Evolutionary conservation across 2,113 vertebrate genomes (phyloP).

Genomic region (Nibea albiflora): DNA sequence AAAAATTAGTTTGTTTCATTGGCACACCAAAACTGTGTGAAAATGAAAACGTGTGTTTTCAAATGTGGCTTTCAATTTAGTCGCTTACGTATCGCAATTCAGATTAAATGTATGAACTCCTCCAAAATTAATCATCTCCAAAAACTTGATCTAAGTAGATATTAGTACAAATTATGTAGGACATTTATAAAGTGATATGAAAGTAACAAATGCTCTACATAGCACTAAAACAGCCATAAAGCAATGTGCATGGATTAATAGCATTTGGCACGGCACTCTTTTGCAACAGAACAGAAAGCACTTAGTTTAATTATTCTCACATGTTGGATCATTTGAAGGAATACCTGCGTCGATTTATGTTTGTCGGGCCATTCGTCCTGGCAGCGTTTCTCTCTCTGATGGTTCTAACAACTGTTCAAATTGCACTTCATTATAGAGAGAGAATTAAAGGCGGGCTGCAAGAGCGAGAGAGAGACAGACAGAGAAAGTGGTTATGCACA

Average conservation of each 20-base stretch:
- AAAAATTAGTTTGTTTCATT: neutral
- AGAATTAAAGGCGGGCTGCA: neutral
- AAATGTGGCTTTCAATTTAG: neutral
- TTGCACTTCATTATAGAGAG: neutral
- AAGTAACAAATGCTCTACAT: conserved; percentile 2
- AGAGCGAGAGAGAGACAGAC: too few species aligned
- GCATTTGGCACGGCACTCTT: conserved; percentile 19
- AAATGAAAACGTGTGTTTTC: too few species aligned
- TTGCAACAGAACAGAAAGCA: conserved; percentile 42
- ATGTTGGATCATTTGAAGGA: conserved; percentile 31
- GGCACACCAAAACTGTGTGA: neutral
- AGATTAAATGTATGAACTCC: neutral
- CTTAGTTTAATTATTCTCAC: conserved; percentile 58
- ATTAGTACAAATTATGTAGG: neutral
- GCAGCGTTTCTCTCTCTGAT: conserved; percentile 23
- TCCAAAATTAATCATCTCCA: neutral
- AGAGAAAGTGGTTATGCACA: neutral
- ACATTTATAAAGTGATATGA: conserved; percentile 19
- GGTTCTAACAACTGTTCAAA: neutral
- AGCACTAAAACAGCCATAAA: conserved; percentile 30
- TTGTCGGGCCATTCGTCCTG: neutral
- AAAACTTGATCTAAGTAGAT: neutral
- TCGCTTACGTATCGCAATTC: neutral
- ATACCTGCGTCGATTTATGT: conserved; percentile 18
- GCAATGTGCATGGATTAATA: conserved; percentile 26